phyloP scores from a whole-genome alignment of 2,888 invertebrate species.

The Chloroclysta siterata region DNA sequence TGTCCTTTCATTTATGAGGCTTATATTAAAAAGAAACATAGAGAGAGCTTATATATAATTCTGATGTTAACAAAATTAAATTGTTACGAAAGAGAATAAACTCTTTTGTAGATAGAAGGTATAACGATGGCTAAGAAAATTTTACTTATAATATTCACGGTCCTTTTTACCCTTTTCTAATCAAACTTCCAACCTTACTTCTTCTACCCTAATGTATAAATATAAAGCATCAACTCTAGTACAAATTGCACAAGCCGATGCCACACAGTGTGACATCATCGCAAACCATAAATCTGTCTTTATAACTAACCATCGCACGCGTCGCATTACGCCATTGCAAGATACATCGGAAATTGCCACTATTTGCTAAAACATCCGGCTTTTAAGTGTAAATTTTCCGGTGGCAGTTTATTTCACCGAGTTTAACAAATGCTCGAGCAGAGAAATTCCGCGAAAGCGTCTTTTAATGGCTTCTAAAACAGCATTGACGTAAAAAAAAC shows the following conservation, averaged over 20 bases:
- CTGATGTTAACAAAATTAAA: too few species aligned
- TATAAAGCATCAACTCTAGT: slow-evolving; percentile 3
- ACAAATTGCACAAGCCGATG: slow-evolving; percentile 12
- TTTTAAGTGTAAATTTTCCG: slow-evolving; percentile 84
- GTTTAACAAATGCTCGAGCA: slow-evolving; percentile 43
- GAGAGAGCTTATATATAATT: too few species aligned
- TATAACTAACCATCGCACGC: slow-evolving; percentile 45
- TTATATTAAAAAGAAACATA: too few species aligned
- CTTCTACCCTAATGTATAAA: slow-evolving; percentile 11
- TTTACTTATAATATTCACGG: not conserved
- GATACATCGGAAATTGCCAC: slow-evolving; percentile 79
- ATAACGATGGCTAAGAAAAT: not conserved
- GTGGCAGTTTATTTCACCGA: slow-evolving; percentile 74
- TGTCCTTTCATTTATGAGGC: too few species aligned
- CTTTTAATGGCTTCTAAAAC: not conserved
- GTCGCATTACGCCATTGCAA: slow-evolving; percentile 67
- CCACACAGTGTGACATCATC: slow-evolving; percentile 47
- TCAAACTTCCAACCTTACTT: slow-evolving; percentile 8
- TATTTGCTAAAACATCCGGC: slow-evolving; percentile 79
- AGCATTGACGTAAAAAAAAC: not conserved
- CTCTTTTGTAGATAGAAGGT: too few species aligned
- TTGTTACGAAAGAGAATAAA: not conserved
- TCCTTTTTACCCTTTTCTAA: slow-evolving; percentile 8
- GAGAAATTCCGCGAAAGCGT: not conserved
- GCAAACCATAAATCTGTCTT: slow-evolving; percentile 56